Evolutionary conservation across 2,888 invertebrate genomes (phyloP).

Genomic region (Mylabris sibirica): DNA sequence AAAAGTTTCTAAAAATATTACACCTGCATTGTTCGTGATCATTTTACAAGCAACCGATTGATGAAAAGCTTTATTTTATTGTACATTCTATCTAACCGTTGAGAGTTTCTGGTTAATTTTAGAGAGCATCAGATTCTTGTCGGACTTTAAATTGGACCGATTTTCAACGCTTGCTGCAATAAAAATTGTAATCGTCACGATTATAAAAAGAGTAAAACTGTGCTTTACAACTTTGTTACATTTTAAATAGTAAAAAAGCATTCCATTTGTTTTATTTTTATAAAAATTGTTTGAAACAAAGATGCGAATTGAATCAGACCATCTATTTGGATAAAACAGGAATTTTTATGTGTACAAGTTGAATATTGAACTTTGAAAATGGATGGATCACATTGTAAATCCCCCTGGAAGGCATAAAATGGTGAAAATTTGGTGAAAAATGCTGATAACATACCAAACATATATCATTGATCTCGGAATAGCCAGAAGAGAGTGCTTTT

Average conservation of each 20-base stretch:
- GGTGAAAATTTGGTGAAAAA: conserved; percentile 10
- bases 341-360: neutral
- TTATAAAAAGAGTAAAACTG: neutral
- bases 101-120: no score
- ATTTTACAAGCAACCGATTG: no score
- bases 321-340: neutral
- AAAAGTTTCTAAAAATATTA: no score
- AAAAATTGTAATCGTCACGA: neutral
- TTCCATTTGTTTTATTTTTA: neutral
- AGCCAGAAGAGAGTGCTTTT: conserved; percentile 4
- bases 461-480: neutral
- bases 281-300: neutral
- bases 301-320: neutral
- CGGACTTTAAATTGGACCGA: no score
- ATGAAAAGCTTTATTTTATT: no score
- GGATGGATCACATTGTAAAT: conserved; percentile 1
- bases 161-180: no score
- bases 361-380: conserved; percentile 12
- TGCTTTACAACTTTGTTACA: neutral
- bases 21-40: no score
- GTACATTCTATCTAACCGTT: no score
- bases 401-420: neutral
- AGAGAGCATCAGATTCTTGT: no score
- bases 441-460: conserved; percentile 8
- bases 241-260: no score